Percentiles rank a stretch among this genome's conserved stretches.
Conservation (phyloP, 2,888 invertebrate genomes). For the Epinotia bilunana region DNA sequence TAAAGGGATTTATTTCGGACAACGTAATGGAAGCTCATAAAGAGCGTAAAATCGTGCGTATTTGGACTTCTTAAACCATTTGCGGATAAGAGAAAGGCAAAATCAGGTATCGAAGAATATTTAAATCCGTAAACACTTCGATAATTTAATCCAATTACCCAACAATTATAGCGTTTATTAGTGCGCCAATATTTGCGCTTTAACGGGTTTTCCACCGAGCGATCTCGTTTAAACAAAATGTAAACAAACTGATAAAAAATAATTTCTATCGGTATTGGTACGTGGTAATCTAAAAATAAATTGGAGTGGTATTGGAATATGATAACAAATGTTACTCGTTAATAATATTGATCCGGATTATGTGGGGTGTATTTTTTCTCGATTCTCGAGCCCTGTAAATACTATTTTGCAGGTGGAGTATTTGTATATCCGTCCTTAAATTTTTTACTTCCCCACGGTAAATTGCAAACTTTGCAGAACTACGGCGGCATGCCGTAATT, state of each 20-base stretch:
- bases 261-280: constrained; percentile 26
- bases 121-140: constrained; percentile 20
- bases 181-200: constrained; percentile 17
- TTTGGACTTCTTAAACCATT: constrained; percentile 1
- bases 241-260: constrained; percentile 37
- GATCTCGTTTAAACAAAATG: constrained; percentile 34
- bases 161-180: constrained; percentile 24
- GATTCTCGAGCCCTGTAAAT: not conserved
- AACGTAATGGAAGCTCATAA: not conserved
- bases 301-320: constrained; percentile 15
- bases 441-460: constrained; percentile 39
- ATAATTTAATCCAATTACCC: constrained; percentile 27
- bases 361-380: not conserved
- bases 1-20: not conserved
- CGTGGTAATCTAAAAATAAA: constrained; percentile 31
- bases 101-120: constrained; percentile 11
- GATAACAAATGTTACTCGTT: constrained; percentile 25
- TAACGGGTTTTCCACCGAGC: constrained; percentile 27
- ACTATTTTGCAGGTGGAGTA: not conserved
- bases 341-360: constrained; percentile 20
- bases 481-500: constrained; percentile 32
- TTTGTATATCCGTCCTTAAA: constrained; percentile 31
- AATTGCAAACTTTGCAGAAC: constrained; percentile 48
- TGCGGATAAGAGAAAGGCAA: constrained; percentile 21
- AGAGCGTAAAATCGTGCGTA: not conserved